Conservation (phyloP, 1,140 invertebrate species). For the Xylocopa sonorina region DNA sequence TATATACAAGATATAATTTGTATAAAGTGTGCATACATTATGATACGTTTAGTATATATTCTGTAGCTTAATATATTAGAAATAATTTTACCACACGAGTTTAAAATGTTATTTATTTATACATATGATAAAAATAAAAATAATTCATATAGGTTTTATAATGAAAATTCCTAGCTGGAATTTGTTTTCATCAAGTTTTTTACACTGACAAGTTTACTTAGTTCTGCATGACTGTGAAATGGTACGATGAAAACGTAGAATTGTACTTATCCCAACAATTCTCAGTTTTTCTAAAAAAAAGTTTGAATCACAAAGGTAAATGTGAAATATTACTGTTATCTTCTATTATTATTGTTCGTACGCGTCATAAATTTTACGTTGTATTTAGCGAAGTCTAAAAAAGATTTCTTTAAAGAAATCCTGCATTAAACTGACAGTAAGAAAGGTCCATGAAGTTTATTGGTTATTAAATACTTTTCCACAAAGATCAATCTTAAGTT, state of each 20-base stretch:
- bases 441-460: background rate
- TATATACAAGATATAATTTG: too few species aligned
- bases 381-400: background rate
- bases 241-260: slow-evolving; percentile 51
- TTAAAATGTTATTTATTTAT: background rate
- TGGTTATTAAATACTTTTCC: slow-evolving; percentile 1
- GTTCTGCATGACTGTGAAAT: slow-evolving; percentile 25
- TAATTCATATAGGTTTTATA: background rate
- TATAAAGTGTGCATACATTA: too few species aligned
- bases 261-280: slow-evolving; percentile 5
- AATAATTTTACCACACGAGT: background rate
- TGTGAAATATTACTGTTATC: background rate
- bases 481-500: background rate
- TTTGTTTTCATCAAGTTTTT: background rate
- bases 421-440: background rate
- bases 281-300: slow-evolving; percentile 3
- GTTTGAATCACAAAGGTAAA: slow-evolving; percentile 28
- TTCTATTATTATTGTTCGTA: background rate
- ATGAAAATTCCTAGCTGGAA: background rate
- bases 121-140: too few species aligned
- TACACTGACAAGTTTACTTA: background rate
- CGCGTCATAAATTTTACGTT: background rate
- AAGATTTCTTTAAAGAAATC: background rate
- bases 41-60: too few species aligned
- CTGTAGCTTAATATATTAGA: too few species aligned